These are phyloP conservation scores for Acronicta alni DNA, from an alignment of 2,888 invertebrate genomes.

Conservation along the genomic window DNA sequence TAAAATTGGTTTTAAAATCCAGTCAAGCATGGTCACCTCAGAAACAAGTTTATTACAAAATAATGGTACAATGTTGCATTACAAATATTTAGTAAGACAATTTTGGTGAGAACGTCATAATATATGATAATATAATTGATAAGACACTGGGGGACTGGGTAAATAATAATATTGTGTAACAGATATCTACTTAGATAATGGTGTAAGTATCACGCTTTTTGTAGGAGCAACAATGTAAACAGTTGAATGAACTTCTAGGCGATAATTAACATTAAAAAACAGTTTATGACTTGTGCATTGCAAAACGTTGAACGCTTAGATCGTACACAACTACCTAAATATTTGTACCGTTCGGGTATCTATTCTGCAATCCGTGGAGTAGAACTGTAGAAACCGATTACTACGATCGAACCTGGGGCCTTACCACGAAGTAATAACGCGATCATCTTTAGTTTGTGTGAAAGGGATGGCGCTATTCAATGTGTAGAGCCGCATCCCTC, in stretches of 20 bases:
- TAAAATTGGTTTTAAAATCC: background rate
- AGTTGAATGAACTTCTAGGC: background rate
- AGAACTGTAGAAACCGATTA: no score
- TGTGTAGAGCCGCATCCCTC: no score
- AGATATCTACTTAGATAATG: background rate
- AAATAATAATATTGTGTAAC: constrained; percentile 28
- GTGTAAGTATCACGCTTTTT: background rate
- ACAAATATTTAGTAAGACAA: constrained; percentile 4
- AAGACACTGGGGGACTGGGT: background rate
- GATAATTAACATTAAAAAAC: background rate
- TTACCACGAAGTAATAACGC: no score
- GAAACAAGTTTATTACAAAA: constrained; percentile 6
- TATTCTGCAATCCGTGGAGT: no score
- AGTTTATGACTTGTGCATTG: no score
- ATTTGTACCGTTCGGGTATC: no score
- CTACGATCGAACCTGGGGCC: no score
- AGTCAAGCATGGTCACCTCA: background rate
- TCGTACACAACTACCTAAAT: no score
- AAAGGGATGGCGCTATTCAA: no score
- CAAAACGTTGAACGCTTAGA: no score
- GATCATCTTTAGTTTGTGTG: no score
- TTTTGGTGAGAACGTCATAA: constrained; percentile 13
- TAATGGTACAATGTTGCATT: background rate
- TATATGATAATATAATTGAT: constrained; percentile 3
- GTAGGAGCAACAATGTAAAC: background rate